Conservation (phyloP, 2,888 invertebrate species). For the Tachystola acroxantha region DNA sequence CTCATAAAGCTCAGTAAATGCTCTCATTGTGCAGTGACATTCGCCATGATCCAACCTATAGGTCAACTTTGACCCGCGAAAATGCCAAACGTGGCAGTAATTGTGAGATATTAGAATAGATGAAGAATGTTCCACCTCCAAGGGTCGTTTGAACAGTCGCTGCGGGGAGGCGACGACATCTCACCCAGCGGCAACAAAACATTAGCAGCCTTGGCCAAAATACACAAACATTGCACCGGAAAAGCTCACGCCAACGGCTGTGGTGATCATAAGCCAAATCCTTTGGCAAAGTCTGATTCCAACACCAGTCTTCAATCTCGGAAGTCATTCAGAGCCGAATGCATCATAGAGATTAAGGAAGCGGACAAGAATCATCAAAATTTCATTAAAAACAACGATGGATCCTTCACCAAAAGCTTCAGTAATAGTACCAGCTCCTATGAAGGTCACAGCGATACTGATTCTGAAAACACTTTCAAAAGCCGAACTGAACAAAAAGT, state of each 20-base stretch:
- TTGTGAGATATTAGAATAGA: constrained; percentile 42
- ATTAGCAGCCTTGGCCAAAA: constrained; percentile 73
- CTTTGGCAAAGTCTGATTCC: constrained; percentile 66
- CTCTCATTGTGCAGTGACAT: constrained; percentile 56
- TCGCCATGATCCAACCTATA: constrained; percentile 47
- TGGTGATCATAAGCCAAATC: constrained; percentile 67
- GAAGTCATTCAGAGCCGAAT: constrained; percentile 58
- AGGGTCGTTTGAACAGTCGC: constrained; percentile 78
- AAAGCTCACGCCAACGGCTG: constrained; percentile 87
- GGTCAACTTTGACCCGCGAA: constrained; percentile 50
- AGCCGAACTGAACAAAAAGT: constrained; percentile 48
- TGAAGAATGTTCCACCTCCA: constrained; percentile 73
- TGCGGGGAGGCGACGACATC: constrained; percentile 71
- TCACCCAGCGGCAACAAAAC: constrained; percentile 70
- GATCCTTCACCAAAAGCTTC: constrained; percentile 63
- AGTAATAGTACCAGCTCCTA: constrained; percentile 81
- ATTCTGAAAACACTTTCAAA: constrained; percentile 77
- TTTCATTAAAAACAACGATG: constrained; percentile 43
- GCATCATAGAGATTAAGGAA: constrained; percentile 67
- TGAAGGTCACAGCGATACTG: constrained; percentile 82
- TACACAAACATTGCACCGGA: constrained; percentile 86
- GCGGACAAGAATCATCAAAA: constrained; percentile 44
- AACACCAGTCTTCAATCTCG: constrained; percentile 64
- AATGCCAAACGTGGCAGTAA: constrained; percentile 46
- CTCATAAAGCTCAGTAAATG: constrained; percentile 43